These are phyloP conservation scores for Abrostola triplasia DNA, from an alignment of 2,888 invertebrate species.

Conservation along the genomic window DNA sequence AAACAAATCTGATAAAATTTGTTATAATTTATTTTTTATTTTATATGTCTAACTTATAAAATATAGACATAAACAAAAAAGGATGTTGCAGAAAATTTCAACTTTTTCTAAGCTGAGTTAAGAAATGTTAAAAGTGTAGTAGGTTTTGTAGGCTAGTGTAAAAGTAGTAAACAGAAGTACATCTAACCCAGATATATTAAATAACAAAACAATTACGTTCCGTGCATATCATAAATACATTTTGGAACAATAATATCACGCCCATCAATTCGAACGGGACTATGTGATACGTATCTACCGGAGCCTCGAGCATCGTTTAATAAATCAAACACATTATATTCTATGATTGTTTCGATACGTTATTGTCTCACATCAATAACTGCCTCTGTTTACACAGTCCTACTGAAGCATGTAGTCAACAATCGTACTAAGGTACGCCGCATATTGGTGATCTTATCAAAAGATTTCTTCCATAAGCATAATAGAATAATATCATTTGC, in stretches of 20 bases:
- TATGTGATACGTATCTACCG: slow-evolving; percentile 59
- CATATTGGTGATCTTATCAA: slow-evolving; percentile 17
- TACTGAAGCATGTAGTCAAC: slow-evolving; percentile 65
- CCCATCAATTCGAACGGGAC: slow-evolving; percentile 62
- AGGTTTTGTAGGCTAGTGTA: too few relatives aligned
- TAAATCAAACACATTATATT: slow-evolving; percentile 84
- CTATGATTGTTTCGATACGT: slow-evolving; percentile 80
- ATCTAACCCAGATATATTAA: not conserved
- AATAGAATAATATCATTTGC: slow-evolving; percentile 5
- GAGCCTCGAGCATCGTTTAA: slow-evolving; percentile 72
- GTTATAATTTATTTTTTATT: too few relatives aligned
- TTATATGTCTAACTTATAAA: too few relatives aligned
- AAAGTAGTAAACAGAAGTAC: not conserved
- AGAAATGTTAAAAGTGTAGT: too few relatives aligned
- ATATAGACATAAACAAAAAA: too few relatives aligned
- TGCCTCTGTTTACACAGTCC: slow-evolving; percentile 76
- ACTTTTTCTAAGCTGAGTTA: too few relatives aligned
- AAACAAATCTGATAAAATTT: too few relatives aligned
- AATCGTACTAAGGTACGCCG: slow-evolving; percentile 3
- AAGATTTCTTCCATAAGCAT: slow-evolving; percentile 13
- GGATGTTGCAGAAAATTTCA: too few relatives aligned
- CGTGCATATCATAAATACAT: slow-evolving; percentile 30
- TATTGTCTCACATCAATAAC: slow-evolving; percentile 82
- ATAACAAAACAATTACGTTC: slow-evolving; percentile 36
- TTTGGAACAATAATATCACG: slow-evolving; percentile 65